Conservation (phyloP, 2,113 vertebrate genomes). For the Sturnus vulgaris region DNA sequence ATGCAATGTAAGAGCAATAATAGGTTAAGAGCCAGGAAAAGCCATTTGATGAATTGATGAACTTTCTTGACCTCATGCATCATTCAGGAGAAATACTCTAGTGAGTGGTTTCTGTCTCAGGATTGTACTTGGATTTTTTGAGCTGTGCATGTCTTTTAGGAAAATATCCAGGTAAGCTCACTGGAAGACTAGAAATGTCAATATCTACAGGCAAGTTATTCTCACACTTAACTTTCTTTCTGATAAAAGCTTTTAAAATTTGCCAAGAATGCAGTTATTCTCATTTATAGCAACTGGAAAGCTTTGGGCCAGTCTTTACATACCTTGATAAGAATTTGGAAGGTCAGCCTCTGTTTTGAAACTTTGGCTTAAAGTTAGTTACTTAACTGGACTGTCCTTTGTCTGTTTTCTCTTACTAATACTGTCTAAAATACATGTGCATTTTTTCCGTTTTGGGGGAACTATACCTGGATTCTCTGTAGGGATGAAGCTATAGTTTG, state of each 20-base stretch:
- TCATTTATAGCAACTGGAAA: not conserved
- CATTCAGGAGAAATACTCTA: not conserved
- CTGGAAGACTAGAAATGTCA: not conserved
- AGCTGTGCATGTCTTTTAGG: not conserved
- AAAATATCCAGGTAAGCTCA: not conserved
- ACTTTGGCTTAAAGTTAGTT: not conserved
- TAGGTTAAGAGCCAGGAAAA: not conserved
- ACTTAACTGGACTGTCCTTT: not conserved
- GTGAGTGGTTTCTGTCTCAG: not conserved
- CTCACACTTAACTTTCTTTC: not conserved
- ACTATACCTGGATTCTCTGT: not conserved
- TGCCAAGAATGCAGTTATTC: not conserved
- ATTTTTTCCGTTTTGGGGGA: not conserved
- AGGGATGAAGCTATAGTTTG: not conserved
- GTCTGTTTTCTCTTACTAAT: not conserved
- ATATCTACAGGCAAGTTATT: not conserved
- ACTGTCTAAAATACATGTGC: not conserved
- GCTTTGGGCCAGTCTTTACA: not conserved
- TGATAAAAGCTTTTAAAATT: not conserved
- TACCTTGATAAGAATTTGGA: not conserved
- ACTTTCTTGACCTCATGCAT: not conserved
- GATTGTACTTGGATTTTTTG: not conserved
- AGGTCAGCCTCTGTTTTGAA: not conserved
- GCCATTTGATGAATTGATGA: not conserved
- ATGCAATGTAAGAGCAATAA: not conserved